Percentiles rank a stretch among this genome's conserved stretches.
These are phyloP conservation scores for Dasypolia templi DNA, from an alignment of 2,888 invertebrate genomes.

Conservation along the genomic window DNA sequence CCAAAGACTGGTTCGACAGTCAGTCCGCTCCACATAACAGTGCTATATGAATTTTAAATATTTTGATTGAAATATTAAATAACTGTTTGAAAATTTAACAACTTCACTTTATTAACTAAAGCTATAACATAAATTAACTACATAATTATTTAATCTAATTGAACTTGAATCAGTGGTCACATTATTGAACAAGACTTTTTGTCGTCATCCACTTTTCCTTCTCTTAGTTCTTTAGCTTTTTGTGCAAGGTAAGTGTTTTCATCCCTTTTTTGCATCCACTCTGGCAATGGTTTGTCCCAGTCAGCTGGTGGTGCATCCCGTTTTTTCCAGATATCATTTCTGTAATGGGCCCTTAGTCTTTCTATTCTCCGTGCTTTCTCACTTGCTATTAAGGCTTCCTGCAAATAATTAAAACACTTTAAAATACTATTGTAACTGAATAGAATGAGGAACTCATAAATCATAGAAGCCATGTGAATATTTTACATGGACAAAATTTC, in stretches of 20 bases:
- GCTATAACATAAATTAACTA: constrained; percentile 56
- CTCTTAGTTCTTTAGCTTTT: constrained; percentile 91
- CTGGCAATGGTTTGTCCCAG: constrained; percentile 95
- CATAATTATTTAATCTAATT: constrained; percentile 36
- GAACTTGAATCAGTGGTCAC: constrained; percentile 70
- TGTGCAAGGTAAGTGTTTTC: constrained; percentile 92
- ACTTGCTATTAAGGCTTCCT: constrained; percentile 93
- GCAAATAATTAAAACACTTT: constrained; percentile 46
- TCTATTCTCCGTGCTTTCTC: constrained; percentile 92
- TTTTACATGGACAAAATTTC: not conserved
- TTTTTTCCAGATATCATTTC: constrained; percentile 95
- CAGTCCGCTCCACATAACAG: too few species aligned
- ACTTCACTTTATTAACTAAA: constrained; percentile 48
- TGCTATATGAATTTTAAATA: constrained; percentile 3
- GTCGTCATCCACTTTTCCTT: constrained; percentile 75
- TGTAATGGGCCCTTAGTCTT: constrained; percentile 92
- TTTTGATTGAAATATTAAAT: too few species aligned
- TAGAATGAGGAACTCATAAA: too few species aligned
- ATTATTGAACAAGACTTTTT: constrained; percentile 81
- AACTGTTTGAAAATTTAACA: constrained; percentile 37
- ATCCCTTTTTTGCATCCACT: constrained; percentile 92
- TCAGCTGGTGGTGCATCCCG: constrained; percentile 94
- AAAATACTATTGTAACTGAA: not conserved
- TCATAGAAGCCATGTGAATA: not conserved
- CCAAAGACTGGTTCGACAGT: not conserved